A percentile compares a stretch with the other conserved stretches of the same genome.
phyloP scores from a whole-genome alignment of 2,113 vertebrate species.

The Peromyscus maniculatus region DNA sequence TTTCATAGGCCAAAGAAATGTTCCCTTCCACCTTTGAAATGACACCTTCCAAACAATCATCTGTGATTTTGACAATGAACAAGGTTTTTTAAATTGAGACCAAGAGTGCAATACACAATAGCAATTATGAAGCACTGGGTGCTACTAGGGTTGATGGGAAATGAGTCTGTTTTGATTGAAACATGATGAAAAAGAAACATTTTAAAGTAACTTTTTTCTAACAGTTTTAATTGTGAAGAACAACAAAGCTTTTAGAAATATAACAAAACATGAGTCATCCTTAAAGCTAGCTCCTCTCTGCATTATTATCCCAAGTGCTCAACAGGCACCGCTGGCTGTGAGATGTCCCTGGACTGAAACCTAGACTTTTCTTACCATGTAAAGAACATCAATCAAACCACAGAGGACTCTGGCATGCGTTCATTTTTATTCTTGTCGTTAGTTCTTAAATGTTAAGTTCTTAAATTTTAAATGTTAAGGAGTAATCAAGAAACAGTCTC shows the following conservation, averaged over 20 bases:
- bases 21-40: slow-evolving; percentile 6
- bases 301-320: neutral
- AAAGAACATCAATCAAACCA: neutral
- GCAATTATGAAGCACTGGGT: slow-evolving; percentile 16
- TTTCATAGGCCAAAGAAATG: neutral
- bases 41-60: slow-evolving; percentile 39
- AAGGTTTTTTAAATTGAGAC: slow-evolving; percentile 39
- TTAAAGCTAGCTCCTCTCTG: neutral
- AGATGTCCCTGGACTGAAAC: neutral
- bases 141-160: neutral
- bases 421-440: neutral
- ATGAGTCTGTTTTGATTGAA: slow-evolving; percentile 6
- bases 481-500: neutral
- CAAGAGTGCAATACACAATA: neutral
- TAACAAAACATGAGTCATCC: neutral
- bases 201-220: slow-evolving; percentile 1
- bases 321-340: neutral
- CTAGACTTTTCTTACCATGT: neutral
- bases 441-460: neutral
- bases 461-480: neutral
- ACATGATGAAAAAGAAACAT: neutral
- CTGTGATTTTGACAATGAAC: slow-evolving; percentile 54
- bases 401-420: neutral
- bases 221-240: slow-evolving; percentile 40
- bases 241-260: slow-evolving; percentile 43